A percentile compares a stretch with the other conserved stretches of the same genome.
Conservation (phyloP, 2,888 invertebrate species). For the Ectobius pallidus region DNA sequence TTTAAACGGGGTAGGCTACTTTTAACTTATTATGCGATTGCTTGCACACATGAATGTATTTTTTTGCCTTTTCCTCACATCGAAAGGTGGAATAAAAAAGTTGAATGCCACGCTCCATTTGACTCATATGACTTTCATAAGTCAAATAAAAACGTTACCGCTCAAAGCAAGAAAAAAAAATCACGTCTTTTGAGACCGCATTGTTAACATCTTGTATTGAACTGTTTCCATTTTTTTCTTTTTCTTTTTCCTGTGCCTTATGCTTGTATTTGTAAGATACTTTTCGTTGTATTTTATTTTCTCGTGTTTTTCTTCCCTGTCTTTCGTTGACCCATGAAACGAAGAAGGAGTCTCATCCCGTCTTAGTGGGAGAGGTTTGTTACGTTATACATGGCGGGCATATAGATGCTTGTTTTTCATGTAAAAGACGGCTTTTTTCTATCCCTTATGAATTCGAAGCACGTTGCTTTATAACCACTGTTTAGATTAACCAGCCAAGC, state of each 20-base stretch:
- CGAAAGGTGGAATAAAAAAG: no score
- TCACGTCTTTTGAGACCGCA: neutral
- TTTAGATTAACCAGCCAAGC: conserved; percentile 25
- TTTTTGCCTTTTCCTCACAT: no score
- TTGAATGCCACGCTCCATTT: neutral
- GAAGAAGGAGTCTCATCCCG: conserved; percentile 10
- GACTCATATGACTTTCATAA: conserved; percentile 7
- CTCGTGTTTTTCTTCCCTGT: conserved; percentile 9
- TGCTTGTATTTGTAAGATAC: neutral
- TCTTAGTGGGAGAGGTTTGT: conserved; percentile 9
- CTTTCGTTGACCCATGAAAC: conserved; percentile 10
- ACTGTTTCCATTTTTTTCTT: neutral
- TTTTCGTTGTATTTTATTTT: neutral
- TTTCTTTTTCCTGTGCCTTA: no score
- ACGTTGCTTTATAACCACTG: conserved; percentile 29
- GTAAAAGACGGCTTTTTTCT: conserved; percentile 10
- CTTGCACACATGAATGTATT: no score
- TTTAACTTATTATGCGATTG: no score
- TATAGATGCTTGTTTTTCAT: conserved; percentile 22
- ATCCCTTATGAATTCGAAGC: conserved; percentile 26
- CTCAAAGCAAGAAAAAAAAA: neutral
- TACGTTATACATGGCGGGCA: conserved; percentile 28
- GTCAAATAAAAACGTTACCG: neutral
- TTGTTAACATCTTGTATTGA: neutral
- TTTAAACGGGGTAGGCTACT: no score